Base-by-base conservation (phyloP, 2,113 vertebrate species). In the Pelecanus crispus region DNA sequence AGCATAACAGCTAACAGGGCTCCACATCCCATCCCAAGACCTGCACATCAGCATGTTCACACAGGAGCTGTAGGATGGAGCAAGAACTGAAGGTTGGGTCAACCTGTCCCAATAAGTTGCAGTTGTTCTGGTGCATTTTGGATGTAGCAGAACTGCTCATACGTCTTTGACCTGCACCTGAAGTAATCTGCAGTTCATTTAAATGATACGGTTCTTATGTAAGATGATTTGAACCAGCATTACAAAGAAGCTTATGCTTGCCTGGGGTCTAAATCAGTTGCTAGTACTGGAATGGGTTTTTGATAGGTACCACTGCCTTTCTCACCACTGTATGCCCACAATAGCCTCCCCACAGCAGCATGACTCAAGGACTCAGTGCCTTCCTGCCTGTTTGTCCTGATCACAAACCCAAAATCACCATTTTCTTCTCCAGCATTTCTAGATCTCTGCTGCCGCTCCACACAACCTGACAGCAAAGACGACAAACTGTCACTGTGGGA, bases 301-400 rank as follows among this genome's bases (percentile, higher is more conserved):
- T 52, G 29, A 40, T 15, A 72, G 7, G 34, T 56, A 59, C 26
- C 7, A 13, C 24, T 55, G 49, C 58, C 42, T 53, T 20, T 26
- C 47, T 82, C 38, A n/a, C 4, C 0, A 1, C 32, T 34, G 16
- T 10, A 1, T 13, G 28, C 2, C 21, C 71, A 34, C 28, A 65
- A 6, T 0, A 9, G 38, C 18, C 44, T 65, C 49, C 21, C 19
- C 45, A 56, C 0, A 44, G 26, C 36, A 84, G 28, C 14, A 5
- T 8, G 38, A 74, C 32, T 47, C 34, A 55, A 66, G 50, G 22
- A 49, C 44, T 55, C 6, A 1, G 10, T 56, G 70, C 42, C 47
- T 66, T 88, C 32, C 50, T 5, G 6, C n/a, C 26, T 42, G 6
- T 17, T 62, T 73, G 25, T 2, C 32, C 42, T 2, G 0, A 11